These are phyloP conservation scores for Pelusios castaneus DNA, from an alignment of 2,113 vertebrate species.

Conservation along the genomic window DNA sequence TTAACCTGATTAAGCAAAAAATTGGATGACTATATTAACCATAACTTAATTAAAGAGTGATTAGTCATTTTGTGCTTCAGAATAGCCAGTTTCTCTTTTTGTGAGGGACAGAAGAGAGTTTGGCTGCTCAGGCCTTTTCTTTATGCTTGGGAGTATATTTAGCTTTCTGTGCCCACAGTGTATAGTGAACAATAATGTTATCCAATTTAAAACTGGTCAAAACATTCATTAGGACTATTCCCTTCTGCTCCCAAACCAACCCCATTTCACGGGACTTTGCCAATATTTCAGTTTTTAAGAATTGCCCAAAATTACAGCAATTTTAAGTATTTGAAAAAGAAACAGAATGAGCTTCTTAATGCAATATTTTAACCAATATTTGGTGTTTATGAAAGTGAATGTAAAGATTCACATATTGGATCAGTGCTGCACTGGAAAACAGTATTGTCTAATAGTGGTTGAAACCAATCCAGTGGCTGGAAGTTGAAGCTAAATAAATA, in stretches of 20 bases:
- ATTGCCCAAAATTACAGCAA: neutral
- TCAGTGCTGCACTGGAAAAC: neutral
- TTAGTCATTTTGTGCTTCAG: constrained; percentile 58
- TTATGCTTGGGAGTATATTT: neutral
- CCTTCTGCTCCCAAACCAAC: neutral
- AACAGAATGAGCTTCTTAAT: neutral
- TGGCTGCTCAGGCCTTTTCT: neutral
- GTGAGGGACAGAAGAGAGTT: neutral
- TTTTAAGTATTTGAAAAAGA: neutral
- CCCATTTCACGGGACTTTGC: rapidly evolving
- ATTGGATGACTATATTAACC: constrained; percentile 64
- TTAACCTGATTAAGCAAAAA: constrained; percentile 73
- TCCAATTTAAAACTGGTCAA: neutral
- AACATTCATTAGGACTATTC: neutral
- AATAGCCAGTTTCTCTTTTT: constrained; percentile 16
- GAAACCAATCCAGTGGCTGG: too few relatives aligned
- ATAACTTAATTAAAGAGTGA: constrained; percentile 65
- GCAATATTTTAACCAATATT: neutral
- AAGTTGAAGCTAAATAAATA: too few relatives aligned
- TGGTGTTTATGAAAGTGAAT: neutral
- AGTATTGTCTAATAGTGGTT: neutral
- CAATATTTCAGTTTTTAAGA: rapidly evolving
- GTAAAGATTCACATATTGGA: neutral
- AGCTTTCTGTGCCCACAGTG: neutral
- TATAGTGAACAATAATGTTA: neutral